These are phyloP conservation scores for Patagioenas fasciata DNA, from an alignment of 2,113 vertebrate species.

Conservation along the genomic window DNA sequence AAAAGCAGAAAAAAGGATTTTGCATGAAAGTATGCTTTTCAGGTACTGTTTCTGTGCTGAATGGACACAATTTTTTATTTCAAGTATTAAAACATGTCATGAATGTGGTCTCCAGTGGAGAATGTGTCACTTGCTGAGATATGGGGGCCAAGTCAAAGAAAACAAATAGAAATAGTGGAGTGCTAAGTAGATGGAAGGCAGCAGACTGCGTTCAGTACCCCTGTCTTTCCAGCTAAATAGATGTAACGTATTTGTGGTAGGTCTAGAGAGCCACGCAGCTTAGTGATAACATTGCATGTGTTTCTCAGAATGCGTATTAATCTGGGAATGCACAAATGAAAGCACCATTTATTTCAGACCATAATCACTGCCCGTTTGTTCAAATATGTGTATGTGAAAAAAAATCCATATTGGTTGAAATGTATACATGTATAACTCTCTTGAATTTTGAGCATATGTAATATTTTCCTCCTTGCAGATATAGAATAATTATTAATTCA, in stretches of 20 bases:
- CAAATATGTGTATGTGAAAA: not conserved
- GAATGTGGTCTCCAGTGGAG: conserved; percentile 54
- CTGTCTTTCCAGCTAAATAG: conserved; percentile 4
- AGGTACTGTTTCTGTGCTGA: conserved; percentile 34
- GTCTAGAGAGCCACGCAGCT: not conserved
- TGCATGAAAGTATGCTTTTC: conserved; percentile 49
- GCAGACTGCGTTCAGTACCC: conserved; percentile 38
- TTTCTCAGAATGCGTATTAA: not conserved
- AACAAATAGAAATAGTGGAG: conserved; percentile 68
- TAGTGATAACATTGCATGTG: not conserved
- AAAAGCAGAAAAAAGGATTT: conserved; percentile 32
- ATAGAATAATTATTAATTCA: not conserved
- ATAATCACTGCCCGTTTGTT: not conserved
- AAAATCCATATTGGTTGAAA: not conserved
- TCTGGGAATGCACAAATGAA: not conserved
- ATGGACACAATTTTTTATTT: conserved; percentile 65
- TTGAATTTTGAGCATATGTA: not conserved
- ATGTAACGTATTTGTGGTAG: not conserved
- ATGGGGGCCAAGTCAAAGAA: not conserved
- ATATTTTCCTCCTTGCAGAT: not conserved
- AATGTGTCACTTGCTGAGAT: conserved; percentile 44
- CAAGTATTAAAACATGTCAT: conserved; percentile 70
- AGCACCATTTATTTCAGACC: not conserved
- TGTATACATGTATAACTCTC: not conserved
- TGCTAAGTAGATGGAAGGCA: conserved; percentile 68